Evolutionary conservation across 2,888 invertebrate genomes (phyloP), one percentile per base, ranked within the genome.

Genomic region (Aphodius granarius): DNA sequence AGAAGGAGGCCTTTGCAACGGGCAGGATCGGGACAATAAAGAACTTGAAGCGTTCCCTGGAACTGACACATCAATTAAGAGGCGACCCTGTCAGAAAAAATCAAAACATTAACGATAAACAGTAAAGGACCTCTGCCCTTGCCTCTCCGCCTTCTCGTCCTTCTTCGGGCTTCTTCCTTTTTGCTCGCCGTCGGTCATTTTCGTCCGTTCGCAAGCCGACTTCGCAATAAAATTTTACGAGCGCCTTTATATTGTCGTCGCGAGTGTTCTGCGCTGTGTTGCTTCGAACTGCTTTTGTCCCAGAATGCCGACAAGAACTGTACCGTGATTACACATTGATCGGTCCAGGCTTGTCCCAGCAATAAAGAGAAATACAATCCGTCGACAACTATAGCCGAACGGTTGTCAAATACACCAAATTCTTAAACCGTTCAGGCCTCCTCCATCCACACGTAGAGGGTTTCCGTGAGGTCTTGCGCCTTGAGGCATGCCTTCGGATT

Each of bases 11-110:
- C n/a, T n/a, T n/a, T n/a, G n/a, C n/a, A n/a, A n/a, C n/a, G 23
- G 5, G 23, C 9, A 77, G 66, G 66, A 70, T 66, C 77, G 73
- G 70, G 71, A 81, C 82, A 80, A 83, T 82, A 82, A 82, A 83
- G 83, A 83, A 84, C 82, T 83, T 84, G 83, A 83, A 83, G 80
- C 83, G 80, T 84, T 85, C 83, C 84, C 84, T 81, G 83, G 84
- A 85, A 85, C 84, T 85, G 83, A 85, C 85, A 84, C 85, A 84
- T 84, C 84, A 85, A 84, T 85, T 84, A 84, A 84, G 82, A 82
- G n/a, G 79, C 76, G 83, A 83, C 81, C 82, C 83, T 82, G 83
- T 83, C 83, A 80, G 83, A 84, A 85, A 84, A 84, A 84, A 84
- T 84, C 84, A 84, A 84, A 84, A 84, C 84, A 84, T 83, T 83